Evolutionary conservation across 2,797 vertebrate genomes (phyloP).

Genomic region (Momotus momota): DNA sequence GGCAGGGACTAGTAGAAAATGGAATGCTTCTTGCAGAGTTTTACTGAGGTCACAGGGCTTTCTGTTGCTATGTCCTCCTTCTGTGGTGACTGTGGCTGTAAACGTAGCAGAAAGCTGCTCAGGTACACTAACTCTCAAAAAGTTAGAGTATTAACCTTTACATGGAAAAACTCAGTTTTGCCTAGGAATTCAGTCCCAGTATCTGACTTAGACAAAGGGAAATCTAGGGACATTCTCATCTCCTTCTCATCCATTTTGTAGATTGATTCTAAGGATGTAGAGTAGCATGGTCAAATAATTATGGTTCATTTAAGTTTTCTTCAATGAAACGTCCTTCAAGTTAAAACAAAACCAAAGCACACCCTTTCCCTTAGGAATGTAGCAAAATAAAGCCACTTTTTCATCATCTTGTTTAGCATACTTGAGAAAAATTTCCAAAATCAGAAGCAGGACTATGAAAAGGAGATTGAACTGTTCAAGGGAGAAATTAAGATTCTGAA

Average conservation of each 20-base stretch:
- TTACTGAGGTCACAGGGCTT: not conserved
- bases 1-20: not conserved
- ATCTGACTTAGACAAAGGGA: not conserved
- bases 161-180: not conserved
- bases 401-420: slow-evolving; percentile 74
- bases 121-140: not conserved
- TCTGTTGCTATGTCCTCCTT: not conserved
- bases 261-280: not conserved
- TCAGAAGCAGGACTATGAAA: slow-evolving; percentile 87
- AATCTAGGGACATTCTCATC: not conserved
- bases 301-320: not conserved
- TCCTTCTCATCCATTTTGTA: not conserved
- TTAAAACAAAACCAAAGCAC: not conserved
- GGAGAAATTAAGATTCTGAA: slow-evolving; percentile 85
- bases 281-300: not conserved
- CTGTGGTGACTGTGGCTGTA: not conserved
- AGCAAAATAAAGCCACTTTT: not conserved
- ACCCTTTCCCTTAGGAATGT: not conserved
- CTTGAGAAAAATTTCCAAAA: slow-evolving; percentile 90
- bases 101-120: not conserved
- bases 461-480: slow-evolving; percentile 83
- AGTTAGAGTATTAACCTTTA: not conserved
- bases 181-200: not conserved
- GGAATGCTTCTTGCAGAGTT: not conserved
- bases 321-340: not conserved